Evolutionary conservation across 2,888 invertebrate species (phyloP).

Genomic region (Agrypnus murinus): DNA sequence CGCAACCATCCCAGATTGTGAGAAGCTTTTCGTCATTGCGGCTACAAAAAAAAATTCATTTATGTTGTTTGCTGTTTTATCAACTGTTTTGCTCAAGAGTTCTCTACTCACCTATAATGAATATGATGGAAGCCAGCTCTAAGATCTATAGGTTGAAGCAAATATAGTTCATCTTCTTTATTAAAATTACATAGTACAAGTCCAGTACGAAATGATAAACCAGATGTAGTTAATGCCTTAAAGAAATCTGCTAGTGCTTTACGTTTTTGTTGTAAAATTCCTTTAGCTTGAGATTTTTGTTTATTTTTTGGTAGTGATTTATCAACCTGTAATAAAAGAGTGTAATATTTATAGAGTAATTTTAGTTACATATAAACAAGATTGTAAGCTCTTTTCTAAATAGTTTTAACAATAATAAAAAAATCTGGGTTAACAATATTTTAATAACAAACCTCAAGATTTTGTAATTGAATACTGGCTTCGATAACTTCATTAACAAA

Average conservation of each 20-base stretch:
- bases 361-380: slow-evolving; percentile 3
- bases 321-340: slow-evolving; percentile 72
- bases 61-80: too few relatives aligned
- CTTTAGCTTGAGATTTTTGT: slow-evolving; percentile 86
- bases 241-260: slow-evolving; percentile 91
- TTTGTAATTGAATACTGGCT: slow-evolving; percentile 80
- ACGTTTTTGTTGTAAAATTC: slow-evolving; percentile 88
- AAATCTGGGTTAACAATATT: too few relatives aligned
- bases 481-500: slow-evolving; percentile 80
- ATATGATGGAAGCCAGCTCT: slow-evolving; percentile 73
- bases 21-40: slow-evolving; percentile 71
- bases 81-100: not conserved
- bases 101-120: slow-evolving; percentile 66
- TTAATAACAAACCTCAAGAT: slow-evolving; percentile 73
- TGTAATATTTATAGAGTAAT: slow-evolving; percentile 1
- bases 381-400: too few relatives aligned
- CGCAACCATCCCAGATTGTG: slow-evolving; percentile 82
- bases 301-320: slow-evolving; percentile 78
- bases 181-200: slow-evolving; percentile 75
- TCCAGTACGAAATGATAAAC: slow-evolving; percentile 89
- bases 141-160: slow-evolving; percentile 82
- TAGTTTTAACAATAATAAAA: too few relatives aligned
- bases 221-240: slow-evolving; percentile 82
- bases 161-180: slow-evolving; percentile 74
- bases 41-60: slow-evolving; percentile 64